Base-by-base conservation (phyloP, 1,140 invertebrate genomes). In the Drosophila pectinifera region DNA sequence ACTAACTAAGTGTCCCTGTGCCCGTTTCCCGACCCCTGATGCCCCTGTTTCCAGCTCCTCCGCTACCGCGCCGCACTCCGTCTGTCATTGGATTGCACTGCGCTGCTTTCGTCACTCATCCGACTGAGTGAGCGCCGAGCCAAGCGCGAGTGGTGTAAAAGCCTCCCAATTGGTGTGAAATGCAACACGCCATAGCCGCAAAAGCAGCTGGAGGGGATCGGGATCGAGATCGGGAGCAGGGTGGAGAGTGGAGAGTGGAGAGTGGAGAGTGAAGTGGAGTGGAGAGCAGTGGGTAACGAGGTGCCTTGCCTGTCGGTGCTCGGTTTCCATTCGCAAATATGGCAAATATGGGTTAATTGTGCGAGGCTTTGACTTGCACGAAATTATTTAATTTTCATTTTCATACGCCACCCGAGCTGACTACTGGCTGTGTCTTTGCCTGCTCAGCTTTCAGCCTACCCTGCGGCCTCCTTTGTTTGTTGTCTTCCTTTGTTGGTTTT, bases 341-440 rank as follows among this genome's bases (percentile, higher is more conserved):
- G 48, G 42, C 41, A 89, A 72, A 88, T 89, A 78, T 88, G 73
- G 84, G 69, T 89, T 89, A 89, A 89, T 89, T 89, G 80, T 89
- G 77, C 80, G 57, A 74, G 69, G 65, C 84, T 78, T 89, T 78
- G 80, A 84, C 80, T 84, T 73, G 61, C 55, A 48, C 46, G 46
- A 38, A 88, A 83, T 78, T 68, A 68, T 88, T 88, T 88, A 74
- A 89, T 83, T 70, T 73, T 67, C 49, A 59, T 46, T 70, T 80
- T 54, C 63, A 43, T 53, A 58, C 53, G 36, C 20, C 22, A 41
- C 24, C 22, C 34, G 65, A 38, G 4, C 45, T 58, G 26, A 36
- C 24, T 34, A 24, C 48, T 34, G 28, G 13, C 18, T n/a, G 31
- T 34, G 24, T 14, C 28, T 38, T 53, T 54, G 43, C 36, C 42